Conservation (phyloP, 1,140 invertebrate species). For the Hydropsyche tenuis region DNA sequence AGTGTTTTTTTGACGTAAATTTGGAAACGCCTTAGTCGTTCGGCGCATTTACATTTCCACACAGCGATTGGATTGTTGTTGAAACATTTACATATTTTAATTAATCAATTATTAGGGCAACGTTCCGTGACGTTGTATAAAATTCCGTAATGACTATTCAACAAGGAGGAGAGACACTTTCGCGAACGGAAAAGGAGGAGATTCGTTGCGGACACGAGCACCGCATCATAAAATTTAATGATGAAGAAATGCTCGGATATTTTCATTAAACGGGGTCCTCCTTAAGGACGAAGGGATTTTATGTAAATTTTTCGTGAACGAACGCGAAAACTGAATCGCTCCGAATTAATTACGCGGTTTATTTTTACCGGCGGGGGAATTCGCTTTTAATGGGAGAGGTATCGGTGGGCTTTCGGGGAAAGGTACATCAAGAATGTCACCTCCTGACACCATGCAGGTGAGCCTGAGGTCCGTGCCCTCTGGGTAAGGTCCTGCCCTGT, state of each 20-base stretch:
- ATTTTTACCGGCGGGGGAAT: not conserved
- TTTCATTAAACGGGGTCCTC: constrained; percentile 24
- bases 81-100: no score
- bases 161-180: no score
- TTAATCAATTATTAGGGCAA: no score
- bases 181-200: no score
- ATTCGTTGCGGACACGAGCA: constrained; percentile 10
- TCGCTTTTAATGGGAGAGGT: no score
- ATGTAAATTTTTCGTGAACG: constrained; percentile 21
- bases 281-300: not conserved
- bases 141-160: no score
- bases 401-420: no score
- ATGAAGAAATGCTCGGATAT: constrained; percentile 22
- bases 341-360: constrained; percentile 20
- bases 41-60: no score
- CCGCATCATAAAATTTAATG: constrained; percentile 27
- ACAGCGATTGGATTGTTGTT: no score
- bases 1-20: no score
- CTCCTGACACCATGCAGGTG: constrained; percentile 84
- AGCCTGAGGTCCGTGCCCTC: constrained; percentile 82
- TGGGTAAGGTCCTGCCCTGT: constrained; percentile 80
- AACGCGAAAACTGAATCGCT: constrained; percentile 16
- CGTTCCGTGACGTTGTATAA: no score
- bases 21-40: no score
- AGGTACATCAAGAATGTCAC: constrained; percentile 65